phyloP scores from a whole-genome alignment of 2,888 invertebrate species.

The Eristalinus aeneus region DNA sequence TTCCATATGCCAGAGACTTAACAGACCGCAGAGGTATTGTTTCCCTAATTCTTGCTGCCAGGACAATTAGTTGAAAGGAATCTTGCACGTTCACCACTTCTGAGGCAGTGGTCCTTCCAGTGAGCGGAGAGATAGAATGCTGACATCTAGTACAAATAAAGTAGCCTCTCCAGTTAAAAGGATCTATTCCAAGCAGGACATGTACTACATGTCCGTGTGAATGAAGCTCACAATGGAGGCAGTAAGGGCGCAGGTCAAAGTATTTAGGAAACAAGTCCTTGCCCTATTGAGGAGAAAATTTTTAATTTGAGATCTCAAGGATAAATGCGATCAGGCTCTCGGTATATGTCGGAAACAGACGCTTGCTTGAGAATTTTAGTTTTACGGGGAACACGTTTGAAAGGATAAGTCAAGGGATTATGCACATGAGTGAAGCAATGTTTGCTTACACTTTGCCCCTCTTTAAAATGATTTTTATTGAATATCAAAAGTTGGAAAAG shows the following conservation, averaged over 20 bases:
- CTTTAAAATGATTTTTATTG: too few relatives aligned
- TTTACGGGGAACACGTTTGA: too few relatives aligned
- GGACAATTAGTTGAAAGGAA: not conserved
- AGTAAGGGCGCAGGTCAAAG: too few relatives aligned
- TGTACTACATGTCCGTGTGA: not conserved
- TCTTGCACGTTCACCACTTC: not conserved
- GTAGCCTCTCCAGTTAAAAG: not conserved
- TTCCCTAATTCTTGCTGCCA: constrained; percentile 7
- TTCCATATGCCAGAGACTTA: constrained; percentile 34
- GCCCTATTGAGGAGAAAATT: too few relatives aligned
- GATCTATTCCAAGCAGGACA: not conserved
- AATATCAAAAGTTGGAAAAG: too few relatives aligned
- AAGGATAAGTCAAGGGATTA: too few relatives aligned
- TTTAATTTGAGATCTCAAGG: too few relatives aligned
- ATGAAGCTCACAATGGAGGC: not conserved
- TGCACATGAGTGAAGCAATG: too few relatives aligned
- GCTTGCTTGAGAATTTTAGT: too few relatives aligned
- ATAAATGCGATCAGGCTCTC: too few relatives aligned
- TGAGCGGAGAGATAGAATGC: not conserved
- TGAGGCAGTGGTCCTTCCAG: not conserved
- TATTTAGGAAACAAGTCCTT: not conserved
- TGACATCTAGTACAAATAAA: not conserved
- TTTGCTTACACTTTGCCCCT: too few relatives aligned
- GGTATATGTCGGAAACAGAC: too few relatives aligned
- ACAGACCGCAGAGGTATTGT: constrained; percentile 5